A percentile compares a stretch with the other conserved stretches of the same genome.
These are phyloP conservation scores for Caenorhabditis imperialis DNA, from an alignment of 2,888 invertebrate species.

Conservation along the genomic window DNA sequence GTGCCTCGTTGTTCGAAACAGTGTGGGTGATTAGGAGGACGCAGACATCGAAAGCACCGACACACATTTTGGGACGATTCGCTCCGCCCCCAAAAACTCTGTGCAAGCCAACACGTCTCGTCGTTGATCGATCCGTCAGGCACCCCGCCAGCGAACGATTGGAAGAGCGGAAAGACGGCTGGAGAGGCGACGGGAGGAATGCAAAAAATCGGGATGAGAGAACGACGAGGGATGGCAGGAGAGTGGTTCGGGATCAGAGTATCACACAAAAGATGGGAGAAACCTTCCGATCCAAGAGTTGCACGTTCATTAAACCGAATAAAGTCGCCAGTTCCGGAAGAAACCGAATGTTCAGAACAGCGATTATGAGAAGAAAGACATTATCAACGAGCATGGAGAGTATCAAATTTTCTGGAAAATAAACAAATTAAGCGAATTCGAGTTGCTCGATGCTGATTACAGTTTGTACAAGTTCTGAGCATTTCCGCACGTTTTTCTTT, in stretches of 20 bases:
- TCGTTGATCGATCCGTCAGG: constrained; percentile 40
- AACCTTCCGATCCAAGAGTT: too few species aligned
- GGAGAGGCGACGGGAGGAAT: neutral
- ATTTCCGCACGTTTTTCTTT: too few species aligned
- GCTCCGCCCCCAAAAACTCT: constrained; percentile 51
- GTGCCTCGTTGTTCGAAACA: constrained; percentile 21
- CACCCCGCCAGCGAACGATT: constrained; percentile 30
- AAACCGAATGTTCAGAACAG: too few species aligned
- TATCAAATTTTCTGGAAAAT: too few species aligned
- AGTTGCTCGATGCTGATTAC: too few species aligned
- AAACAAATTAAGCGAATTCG: too few species aligned
- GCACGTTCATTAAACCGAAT: too few species aligned
- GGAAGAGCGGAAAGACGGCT: neutral
- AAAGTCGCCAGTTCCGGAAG: too few species aligned
- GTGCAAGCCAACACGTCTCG: constrained; percentile 30
- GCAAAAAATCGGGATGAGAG: constrained; percentile 4
- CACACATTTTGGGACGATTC: constrained; percentile 47
- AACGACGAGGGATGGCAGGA: neutral
- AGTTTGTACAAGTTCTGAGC: too few species aligned
- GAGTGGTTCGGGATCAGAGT: neutral
- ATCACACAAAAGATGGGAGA: neutral
- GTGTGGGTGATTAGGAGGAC: constrained; percentile 39
- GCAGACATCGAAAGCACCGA: constrained; percentile 19
- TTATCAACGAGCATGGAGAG: too few species aligned
- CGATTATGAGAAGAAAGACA: too few species aligned